Base-by-base conservation (phyloP, 2,888 invertebrate genomes). In the Ferrisia virgata region DNA sequence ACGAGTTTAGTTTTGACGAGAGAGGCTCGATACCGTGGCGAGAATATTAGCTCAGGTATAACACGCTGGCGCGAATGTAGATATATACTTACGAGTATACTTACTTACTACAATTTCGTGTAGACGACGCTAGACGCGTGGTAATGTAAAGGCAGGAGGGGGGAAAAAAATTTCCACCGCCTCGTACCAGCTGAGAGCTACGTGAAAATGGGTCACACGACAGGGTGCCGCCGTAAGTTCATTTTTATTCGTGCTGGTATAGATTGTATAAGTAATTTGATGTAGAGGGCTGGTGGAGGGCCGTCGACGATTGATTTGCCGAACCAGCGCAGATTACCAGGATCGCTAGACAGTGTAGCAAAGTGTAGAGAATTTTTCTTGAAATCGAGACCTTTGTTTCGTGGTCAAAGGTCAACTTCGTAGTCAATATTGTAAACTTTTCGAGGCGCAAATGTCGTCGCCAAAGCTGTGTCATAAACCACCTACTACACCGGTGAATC, bases 171-270 rank as follows among this genome's bases (percentile, higher is more conserved):
- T 31, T 69, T 76, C 15, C 72, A 18, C 36, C 72, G 72, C 18
- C 64, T 64, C 18, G 72, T 69, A 69, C n/a, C 31, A 69, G n/a
- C n/a, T n/a, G 15, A n/a, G 69, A 69, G 69, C 22, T 5, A 11
- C 4, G 64, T 64, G 33, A 76, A 69, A 76, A 31, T 76, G 72
- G 72, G 72, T 76, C 72, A 76, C 36, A 76, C 72, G 72, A 76
- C 72, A 76, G 72, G 72, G 72, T 18, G 72, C 72, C 72, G 72
- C 72, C 72, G 72, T 36, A 36, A 76, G 33, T 76, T 76, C 36
- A 25, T 76, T 76, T 25, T 28, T 18, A 76, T 76, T 76, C 64
- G 64, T 64, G 64, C 28, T 64, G 28, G 31, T 64, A n/a, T n/a
- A 64, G 64, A 64, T 64, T 28, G 64, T 64, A 64, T n/a, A n/a